Evolutionary conservation across 2,888 invertebrate species (phyloP).

Genomic region (Coelogynopora nodosa): DNA sequence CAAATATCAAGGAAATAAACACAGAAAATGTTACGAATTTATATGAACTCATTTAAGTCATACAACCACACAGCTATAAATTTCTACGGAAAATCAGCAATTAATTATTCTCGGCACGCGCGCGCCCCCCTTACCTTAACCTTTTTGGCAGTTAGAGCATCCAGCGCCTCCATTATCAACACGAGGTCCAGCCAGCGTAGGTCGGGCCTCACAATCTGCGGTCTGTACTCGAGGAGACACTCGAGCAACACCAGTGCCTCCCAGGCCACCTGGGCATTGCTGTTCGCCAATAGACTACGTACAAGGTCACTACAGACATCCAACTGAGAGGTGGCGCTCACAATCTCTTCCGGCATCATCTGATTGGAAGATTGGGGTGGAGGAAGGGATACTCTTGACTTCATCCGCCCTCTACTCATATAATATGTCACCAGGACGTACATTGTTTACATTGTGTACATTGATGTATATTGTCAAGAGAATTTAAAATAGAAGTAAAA

Average conservation of each 20-base stretch:
- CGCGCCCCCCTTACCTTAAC: too few species aligned
- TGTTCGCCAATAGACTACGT: background rate
- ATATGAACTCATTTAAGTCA: background rate
- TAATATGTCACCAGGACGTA: too few species aligned
- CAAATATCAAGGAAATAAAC: too few species aligned
- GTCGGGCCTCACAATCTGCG: background rate
- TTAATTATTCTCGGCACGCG: too few species aligned
- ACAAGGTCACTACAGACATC: background rate
- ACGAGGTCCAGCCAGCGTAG: background rate
- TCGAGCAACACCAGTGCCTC: background rate
- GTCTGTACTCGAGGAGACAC: background rate
- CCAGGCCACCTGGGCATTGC: background rate
- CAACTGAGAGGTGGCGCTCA: background rate
- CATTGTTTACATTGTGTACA: too few species aligned
- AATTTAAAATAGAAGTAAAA: too few species aligned
- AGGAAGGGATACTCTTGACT: too few species aligned
- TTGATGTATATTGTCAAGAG: too few species aligned
- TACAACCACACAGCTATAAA: too few species aligned
- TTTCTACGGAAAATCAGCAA: too few species aligned
- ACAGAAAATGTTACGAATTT: background rate
- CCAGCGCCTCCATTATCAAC: background rate
- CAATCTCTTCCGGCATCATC: background rate
- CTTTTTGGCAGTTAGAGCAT: background rate
- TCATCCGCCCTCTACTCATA: too few species aligned
- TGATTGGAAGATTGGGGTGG: too few species aligned